A percentile compares a stretch with the other conserved stretches of the same genome.
These are phyloP conservation scores for Drosophila greeni DNA, from an alignment of 2,888 invertebrate species.

Conservation along the genomic window DNA sequence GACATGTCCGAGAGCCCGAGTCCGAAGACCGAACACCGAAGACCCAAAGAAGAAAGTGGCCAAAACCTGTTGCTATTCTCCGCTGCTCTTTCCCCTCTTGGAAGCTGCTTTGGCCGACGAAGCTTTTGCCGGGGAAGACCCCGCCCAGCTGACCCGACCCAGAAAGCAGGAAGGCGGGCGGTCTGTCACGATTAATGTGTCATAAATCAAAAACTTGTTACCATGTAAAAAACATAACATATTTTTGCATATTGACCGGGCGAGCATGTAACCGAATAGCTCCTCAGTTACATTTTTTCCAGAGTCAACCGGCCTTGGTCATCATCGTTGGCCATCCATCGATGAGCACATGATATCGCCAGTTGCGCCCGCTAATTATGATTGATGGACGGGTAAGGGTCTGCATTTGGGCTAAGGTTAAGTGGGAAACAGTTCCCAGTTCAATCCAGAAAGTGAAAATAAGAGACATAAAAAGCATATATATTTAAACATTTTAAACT, in stretches of 20 bases:
- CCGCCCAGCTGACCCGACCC: conserved; percentile 40
- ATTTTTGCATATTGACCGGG: conserved; percentile 54
- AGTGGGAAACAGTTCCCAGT: background rate
- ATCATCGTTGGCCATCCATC: background rate
- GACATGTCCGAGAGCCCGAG: conserved; percentile 34
- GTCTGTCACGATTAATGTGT: conserved; percentile 64
- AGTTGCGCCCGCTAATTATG: conserved; percentile 41
- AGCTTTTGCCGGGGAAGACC: conserved; percentile 2
- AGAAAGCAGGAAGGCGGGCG: conserved; percentile 44
- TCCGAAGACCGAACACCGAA: conserved; percentile 27
- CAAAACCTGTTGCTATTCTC: conserved; percentile 61
- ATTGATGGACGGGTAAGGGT: conserved; percentile 44
- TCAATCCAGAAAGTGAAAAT: background rate
- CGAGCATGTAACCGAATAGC: conserved; percentile 28
- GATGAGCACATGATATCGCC: conserved; percentile 22
- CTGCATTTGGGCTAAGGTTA: conserved; percentile 1
- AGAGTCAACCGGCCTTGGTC: conserved; percentile 2
- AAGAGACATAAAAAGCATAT: too few relatives aligned
- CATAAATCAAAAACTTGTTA: conserved; percentile 70
- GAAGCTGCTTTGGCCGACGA: conserved; percentile 12
- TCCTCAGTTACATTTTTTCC: conserved; percentile 19
- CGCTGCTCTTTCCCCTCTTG: background rate
- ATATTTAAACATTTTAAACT: too few relatives aligned
- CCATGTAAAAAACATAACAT: conserved; percentile 42
- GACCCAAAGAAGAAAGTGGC: conserved; percentile 30